Conservation (phyloP, 2,113 vertebrate species). For the Enhydra lutris region DNA sequence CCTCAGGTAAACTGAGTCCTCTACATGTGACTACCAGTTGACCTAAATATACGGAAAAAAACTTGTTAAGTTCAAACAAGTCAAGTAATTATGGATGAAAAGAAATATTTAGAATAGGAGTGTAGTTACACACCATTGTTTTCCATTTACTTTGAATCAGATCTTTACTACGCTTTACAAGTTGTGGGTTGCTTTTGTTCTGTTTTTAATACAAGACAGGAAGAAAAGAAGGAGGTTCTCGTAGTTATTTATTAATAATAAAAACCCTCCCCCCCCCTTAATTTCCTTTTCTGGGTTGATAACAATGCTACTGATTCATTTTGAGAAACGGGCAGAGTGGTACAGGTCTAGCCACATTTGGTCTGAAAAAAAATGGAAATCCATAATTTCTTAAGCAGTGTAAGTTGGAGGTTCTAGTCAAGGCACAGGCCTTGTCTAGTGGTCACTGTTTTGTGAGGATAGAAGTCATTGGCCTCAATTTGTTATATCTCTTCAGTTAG, state of each 20-base stretch:
- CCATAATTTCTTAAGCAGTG: background rate
- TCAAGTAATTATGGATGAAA: background rate
- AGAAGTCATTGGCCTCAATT: background rate
- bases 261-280: background rate
- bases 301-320: background rate
- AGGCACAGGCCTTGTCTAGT: background rate
- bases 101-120: background rate
- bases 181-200: background rate
- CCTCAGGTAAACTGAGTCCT: background rate
- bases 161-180: background rate
- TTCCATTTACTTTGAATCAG: background rate
- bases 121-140: background rate
- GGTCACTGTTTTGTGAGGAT: background rate
- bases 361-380: background rate
- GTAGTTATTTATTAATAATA: background rate
- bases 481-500: background rate
- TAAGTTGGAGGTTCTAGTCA: background rate
- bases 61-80: background rate
- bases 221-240: background rate
- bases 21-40: background rate
- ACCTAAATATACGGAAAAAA: background rate
- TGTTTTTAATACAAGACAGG: background rate
- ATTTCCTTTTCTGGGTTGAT: background rate
- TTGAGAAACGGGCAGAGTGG: background rate
- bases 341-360: background rate